A percentile compares a stretch with the other conserved stretches of the same genome.
These are phyloP conservation scores for Seriola rivoliana DNA, from an alignment of 2,113 vertebrate species.

Conservation along the genomic window DNA sequence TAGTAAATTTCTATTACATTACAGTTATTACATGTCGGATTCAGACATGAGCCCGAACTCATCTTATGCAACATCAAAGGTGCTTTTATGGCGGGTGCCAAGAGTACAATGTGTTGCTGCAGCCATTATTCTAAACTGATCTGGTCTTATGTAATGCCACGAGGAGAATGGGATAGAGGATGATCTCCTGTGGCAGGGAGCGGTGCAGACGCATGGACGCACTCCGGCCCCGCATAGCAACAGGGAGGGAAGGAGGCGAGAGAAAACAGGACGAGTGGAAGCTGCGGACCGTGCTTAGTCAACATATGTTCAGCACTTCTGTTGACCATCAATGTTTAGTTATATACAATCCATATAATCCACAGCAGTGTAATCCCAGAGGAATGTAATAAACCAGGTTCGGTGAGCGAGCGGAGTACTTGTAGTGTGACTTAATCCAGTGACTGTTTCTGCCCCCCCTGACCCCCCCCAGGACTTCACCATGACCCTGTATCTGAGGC, in stretches of 20 bases:
- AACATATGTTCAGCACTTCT: constrained; percentile 57
- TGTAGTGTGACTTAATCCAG: constrained; percentile 44
- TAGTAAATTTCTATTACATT: neutral
- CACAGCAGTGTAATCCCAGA: constrained; percentile 44
- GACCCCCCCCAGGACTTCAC: constrained; percentile 91
- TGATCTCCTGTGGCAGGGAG: constrained; percentile 40
- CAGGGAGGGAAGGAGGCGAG: constrained; percentile 3
- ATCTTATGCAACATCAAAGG: constrained; percentile 52
- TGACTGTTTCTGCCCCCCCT: neutral
- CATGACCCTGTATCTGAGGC: constrained; percentile 95
- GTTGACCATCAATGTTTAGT: constrained; percentile 30
- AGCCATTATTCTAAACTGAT: constrained; percentile 63
- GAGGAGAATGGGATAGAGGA: constrained; percentile 59
- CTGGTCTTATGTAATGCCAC: constrained; percentile 69
- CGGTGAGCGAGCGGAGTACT: constrained; percentile 21
- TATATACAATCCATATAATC: constrained; percentile 59
- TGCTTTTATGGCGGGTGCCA: constrained; percentile 38
- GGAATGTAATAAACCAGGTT: constrained; percentile 44
- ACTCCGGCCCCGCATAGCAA: constrained; percentile 24
- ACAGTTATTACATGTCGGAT: constrained; percentile 4
- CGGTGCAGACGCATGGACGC: neutral
- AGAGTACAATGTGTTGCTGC: constrained; percentile 50
- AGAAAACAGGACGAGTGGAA: constrained; percentile 24
- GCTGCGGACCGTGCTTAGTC: constrained; percentile 1
- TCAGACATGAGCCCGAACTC: constrained; percentile 22